Evolutionary conservation across 2,888 invertebrate species (phyloP), one percentile per base, ranked within the genome.

Genomic region (Notodromas monacha): DNA sequence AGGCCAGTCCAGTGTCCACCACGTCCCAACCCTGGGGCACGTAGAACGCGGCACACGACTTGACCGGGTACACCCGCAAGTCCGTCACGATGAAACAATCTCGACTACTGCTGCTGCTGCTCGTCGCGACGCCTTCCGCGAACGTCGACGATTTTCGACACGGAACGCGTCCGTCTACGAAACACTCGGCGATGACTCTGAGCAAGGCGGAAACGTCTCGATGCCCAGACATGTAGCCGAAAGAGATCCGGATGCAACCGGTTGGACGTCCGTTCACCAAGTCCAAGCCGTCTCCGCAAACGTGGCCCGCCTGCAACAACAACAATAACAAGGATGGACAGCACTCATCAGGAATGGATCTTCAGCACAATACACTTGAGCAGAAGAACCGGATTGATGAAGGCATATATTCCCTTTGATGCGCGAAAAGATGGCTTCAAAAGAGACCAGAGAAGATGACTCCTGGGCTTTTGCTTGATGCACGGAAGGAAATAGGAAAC

Each of bases 171-270:
- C 32, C 33, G 39, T 38, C 31, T 12, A 40, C 16, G 45, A 81
- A 84, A 44, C 72, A 74, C 32, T 60, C 54, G 30, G 54, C 55
- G 31, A 86, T 61, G 64, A 81, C 69, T 28, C 50, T 39, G 5
- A 84, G 46, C 12, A 81, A 52, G 38, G 49, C 56, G 34, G 69
- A 60, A 1, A 66, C 67, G 45, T 86, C 70, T 31, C 58, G 45
- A 34, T 55, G 53, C 0, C 62, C 64, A 6, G 79, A 77, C 62
- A 72, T 73, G 42, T 74, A 79, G 12, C 89, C 89, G 46, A 89
- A 77, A 1, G 89, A 89, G 3, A 72, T 61, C 42, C 92, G 57
- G 8, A 86, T 60, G 2, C 84, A 74, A 5, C 92, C 92, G 0
- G 86, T 84, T 1, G 92, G 89, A 38, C 54, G 55, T 1, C 77